phyloP scores from a whole-genome alignment of 2,113 vertebrate species.

The Numenius arquata region DNA sequence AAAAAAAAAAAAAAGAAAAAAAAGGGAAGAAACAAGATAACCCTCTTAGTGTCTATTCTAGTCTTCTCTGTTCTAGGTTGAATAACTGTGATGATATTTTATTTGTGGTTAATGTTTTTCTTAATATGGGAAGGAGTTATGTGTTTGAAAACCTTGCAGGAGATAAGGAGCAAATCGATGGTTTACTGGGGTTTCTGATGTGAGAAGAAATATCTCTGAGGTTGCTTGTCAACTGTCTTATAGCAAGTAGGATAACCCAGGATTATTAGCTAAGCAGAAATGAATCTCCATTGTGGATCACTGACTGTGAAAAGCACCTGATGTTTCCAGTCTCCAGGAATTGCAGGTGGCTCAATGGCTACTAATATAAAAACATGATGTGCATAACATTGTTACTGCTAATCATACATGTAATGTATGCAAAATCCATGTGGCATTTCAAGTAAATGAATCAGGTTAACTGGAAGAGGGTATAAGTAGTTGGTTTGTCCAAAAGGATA shows the following conservation, averaged over 20 bases:
- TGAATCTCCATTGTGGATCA: neutral
- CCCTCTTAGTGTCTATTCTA: neutral
- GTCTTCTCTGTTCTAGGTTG: neutral
- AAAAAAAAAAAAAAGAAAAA: neutral
- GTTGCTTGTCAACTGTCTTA: neutral
- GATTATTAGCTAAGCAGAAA: neutral
- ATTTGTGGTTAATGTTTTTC: neutral
- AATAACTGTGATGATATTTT: neutral
- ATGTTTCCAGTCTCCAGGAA: neutral
- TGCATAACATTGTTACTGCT: neutral
- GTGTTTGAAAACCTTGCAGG: neutral
- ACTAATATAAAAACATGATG: neutral
- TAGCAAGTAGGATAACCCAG: neutral
- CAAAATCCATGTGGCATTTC: neutral
- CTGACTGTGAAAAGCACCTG: neutral
- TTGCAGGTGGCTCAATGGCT: neutral
- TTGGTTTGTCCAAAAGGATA: neutral
- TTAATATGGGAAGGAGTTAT: neutral
- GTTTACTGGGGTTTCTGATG: neutral
- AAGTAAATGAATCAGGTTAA: neutral
- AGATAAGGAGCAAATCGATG: neutral
- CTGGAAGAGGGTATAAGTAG: neutral
- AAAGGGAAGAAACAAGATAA: neutral
- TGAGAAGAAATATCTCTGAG: neutral
- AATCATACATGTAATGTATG: neutral